Evolutionary conservation across 1,140 invertebrate species (phyloP), one percentile per base, ranked within the genome.

Genomic region (Lordiphosa clarofinis): DNA sequence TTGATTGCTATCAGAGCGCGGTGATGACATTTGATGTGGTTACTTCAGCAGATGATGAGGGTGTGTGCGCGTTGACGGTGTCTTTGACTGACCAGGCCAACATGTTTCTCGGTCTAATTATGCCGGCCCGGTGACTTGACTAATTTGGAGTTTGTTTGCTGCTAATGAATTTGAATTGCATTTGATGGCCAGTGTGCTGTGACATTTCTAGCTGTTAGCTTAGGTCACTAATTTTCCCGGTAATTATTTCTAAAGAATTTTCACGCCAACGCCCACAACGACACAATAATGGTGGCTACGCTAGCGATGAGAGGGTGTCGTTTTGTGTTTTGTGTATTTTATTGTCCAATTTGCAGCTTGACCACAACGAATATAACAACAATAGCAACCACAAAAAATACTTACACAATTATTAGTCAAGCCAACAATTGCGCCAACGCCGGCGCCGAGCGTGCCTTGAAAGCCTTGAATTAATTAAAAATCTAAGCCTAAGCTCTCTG

Each of bases 381-480:
- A 37, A 56, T 66, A 52, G 47, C 70, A 74, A 78, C 73, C 73
- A 78, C 73, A 76, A 49, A 72, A 46, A 66, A 73, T 61, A 82
- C 72, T 82, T 82, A 82, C 72, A 82, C 72, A 81, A 81, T 72
- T 81, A 68, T 81, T 66, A 52, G 56, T 52, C 56, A 70, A 70
- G 72, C 54, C 60, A 56, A 54, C 55, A 50, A 58, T 24, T 61
- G 64, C 28, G 40, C 21, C 40, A 56, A 37, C 46, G 12, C 53
- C 50, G 33, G 21, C 6, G 35, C 37, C 47, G 35, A 81, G 49
- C 55, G 66, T 63, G 76, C 48, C 71, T 56, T 48, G 71, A 81
- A 76, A 81, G 63, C 76, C 78, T 81, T 81, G 76, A 81, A 84
- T 81, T 81, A 76, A 81, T 81, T 81, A 84, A 76, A 84, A 81